phyloP scores from a whole-genome alignment of 2,888 invertebrate species.

The Tromatobia lineatoria region DNA sequence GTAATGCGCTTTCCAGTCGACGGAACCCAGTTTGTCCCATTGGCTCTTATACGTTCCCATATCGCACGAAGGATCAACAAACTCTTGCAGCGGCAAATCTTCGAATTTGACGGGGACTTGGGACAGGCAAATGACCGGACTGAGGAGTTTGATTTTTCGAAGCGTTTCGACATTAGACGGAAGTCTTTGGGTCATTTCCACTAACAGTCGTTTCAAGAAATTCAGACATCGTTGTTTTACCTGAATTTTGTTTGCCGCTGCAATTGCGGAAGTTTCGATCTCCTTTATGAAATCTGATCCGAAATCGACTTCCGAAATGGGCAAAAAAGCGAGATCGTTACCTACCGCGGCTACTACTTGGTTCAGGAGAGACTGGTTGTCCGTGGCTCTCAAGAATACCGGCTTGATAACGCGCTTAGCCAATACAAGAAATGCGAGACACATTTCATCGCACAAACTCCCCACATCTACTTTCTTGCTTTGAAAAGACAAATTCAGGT shows the following conservation, averaged over 20 bases:
- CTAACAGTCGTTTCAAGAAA: constrained; percentile 22
- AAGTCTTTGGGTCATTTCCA: constrained; percentile 20
- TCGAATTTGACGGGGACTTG: constrained; percentile 24
- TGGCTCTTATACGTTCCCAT: constrained; percentile 15
- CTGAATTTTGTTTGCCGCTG: constrained; percentile 19
- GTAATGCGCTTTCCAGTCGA: constrained; percentile 21
- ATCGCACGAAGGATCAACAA: constrained; percentile 14
- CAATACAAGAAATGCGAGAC: constrained; percentile 27
- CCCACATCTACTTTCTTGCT: constrained; percentile 60
- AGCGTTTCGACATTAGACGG: constrained; percentile 29
- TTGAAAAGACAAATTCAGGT: constrained; percentile 66
- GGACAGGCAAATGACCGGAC: constrained; percentile 25
- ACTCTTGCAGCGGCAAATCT: constrained; percentile 24
- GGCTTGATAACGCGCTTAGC: constrained; percentile 25
- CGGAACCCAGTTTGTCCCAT: constrained; percentile 31
- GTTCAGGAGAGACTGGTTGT: constrained; percentile 1
- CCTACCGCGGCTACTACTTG: constrained; percentile 21
- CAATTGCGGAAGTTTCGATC: not conserved
- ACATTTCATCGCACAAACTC: constrained; percentile 55
- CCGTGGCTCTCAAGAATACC: not conserved
- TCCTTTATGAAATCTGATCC: constrained; percentile 22
- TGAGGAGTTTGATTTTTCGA: constrained; percentile 24
- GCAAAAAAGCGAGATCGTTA: constrained; percentile 31
- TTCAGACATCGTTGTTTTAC: constrained; percentile 28
- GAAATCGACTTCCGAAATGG: constrained; percentile 24